Conservation (phyloP, 2,888 invertebrate species). For the Troglohyphantes excavatus region DNA sequence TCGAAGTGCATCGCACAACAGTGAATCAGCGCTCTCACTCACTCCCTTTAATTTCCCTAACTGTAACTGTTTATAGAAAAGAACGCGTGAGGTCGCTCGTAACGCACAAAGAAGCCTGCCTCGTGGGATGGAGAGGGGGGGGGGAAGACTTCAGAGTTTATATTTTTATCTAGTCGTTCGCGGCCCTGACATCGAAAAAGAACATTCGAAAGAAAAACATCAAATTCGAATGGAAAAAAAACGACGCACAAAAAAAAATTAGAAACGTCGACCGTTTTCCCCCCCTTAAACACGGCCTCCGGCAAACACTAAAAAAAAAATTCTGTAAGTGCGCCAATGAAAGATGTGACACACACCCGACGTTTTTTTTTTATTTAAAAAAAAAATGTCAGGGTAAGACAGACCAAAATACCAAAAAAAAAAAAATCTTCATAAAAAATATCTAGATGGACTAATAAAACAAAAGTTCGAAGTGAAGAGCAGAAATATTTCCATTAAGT, state of each 20-base stretch:
- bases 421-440: neutral
- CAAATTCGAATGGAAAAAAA: conserved; percentile 13
- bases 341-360: conserved; percentile 31
- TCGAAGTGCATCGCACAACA: neutral
- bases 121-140: neutral
- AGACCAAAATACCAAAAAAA: neutral
- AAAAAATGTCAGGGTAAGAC: conserved; percentile 24
- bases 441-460: conserved; percentile 6
- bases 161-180: conserved; percentile 49
- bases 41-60: conserved; percentile 10
- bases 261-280: neutral
- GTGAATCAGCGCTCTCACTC: conserved; percentile 46
- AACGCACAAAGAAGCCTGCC: neutral
- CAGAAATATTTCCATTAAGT: conserved; percentile 48
- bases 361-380: neutral
- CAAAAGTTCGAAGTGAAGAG: conserved; percentile 1
- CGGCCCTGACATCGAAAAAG: conserved; percentile 34
- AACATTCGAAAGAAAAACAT: conserved; percentile 40
- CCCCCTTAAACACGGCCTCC: conserved; percentile 22
- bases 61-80: conserved; percentile 25
- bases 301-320: conserved; percentile 29
- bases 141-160: neutral
- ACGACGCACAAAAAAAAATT: conserved; percentile 9
- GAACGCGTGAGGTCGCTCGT: conserved; percentile 44
- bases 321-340: conserved; percentile 36